Conservation (phyloP, 2,113 vertebrate species). For the Psittacula cyanocephala region DNA sequence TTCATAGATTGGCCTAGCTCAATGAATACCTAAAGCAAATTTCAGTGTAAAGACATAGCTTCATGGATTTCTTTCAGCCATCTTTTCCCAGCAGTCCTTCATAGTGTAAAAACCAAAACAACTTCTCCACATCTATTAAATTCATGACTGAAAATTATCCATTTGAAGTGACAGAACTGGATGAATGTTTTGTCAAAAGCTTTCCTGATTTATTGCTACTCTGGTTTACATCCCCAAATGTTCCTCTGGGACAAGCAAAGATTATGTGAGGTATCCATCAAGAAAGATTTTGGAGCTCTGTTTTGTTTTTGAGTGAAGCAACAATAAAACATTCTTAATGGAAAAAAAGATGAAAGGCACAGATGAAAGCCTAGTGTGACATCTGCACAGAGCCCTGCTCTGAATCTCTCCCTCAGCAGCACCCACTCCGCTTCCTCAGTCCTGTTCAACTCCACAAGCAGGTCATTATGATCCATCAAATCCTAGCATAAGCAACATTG, state of each 20-base stretch:
- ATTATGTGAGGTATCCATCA: rapidly evolving
- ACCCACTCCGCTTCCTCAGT: neutral
- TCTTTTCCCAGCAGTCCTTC: neutral
- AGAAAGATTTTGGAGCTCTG: neutral
- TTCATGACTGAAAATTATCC: neutral
- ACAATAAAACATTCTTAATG: neutral
- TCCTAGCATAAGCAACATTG: neutral
- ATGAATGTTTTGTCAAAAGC: neutral
- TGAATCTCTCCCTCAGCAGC: neutral
- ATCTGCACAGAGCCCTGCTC: neutral
- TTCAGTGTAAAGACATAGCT: neutral
- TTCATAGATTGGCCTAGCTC: neutral
- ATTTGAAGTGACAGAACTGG: neutral
- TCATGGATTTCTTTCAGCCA: neutral
- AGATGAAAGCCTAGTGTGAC: neutral
- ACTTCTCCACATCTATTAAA: neutral
- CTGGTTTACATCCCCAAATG: neutral
- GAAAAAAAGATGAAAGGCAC: neutral
- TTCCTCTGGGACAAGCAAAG: neutral
- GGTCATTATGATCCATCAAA: neutral
- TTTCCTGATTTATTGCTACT: neutral
- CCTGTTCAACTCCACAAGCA: neutral
- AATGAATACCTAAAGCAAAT: neutral
- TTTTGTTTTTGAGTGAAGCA: neutral
- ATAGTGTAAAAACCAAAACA: neutral